Conservation (phyloP, 1,140 invertebrate species). For the Aphis gossypii region DNA sequence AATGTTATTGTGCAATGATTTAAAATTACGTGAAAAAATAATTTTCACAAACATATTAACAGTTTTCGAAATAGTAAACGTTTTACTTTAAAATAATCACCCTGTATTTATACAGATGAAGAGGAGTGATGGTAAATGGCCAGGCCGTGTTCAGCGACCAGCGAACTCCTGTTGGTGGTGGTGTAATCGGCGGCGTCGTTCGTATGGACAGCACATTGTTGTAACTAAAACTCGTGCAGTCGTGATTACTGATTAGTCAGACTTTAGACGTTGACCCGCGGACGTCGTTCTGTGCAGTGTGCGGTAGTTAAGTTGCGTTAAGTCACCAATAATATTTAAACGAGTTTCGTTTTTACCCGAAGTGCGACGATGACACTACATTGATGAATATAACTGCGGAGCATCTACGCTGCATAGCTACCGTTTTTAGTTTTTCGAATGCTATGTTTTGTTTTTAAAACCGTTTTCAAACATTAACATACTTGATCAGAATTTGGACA, state of each 20-base stretch:
- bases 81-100: neutral
- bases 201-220: neutral
- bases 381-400: neutral
- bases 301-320: neutral
- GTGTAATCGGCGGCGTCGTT: neutral
- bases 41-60: neutral
- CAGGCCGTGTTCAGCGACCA: neutral
- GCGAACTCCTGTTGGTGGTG: neutral
- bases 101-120: neutral
- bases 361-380: neutral
- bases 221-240: neutral
- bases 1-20: neutral
- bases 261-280: slow-evolving; percentile 36
- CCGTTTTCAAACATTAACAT: neutral
- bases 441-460: slow-evolving; percentile 2
- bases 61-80: neutral
- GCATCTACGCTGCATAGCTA: neutral
- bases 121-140: slow-evolving; percentile 23
- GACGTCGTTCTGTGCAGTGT: too few species aligned
- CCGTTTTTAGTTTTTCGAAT: neutral
- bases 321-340: neutral
- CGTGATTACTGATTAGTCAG: slow-evolving; percentile 43
- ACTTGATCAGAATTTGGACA: too few species aligned
- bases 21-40: neutral
- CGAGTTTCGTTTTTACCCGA: neutral